Base-by-base conservation (phyloP, 2,888 invertebrate species). In the Norana najaformis region DNA sequence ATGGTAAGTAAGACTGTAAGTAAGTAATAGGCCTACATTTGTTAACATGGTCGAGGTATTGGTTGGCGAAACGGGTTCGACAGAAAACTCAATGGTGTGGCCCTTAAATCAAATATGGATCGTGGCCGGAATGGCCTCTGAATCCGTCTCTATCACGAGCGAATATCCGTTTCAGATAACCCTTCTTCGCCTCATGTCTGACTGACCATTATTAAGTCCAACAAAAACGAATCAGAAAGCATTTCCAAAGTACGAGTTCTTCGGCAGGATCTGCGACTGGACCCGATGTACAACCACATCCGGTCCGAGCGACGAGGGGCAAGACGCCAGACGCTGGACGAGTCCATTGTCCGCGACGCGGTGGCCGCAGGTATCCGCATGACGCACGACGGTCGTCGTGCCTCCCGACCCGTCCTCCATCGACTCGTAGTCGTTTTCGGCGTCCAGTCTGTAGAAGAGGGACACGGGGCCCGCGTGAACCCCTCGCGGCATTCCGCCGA, bases 381-480 rank as follows among this genome's bases (percentile, higher is more conserved):
- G 69, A 36, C 37, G 85, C 18, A 85, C 36, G 36, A 35, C 85
- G 18, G 85, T 85, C 85, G 35, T 37, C 1, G 85, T 85, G 35
- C 85, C 85, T 36, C 85, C 85, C 85, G 85, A 85, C 14, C 88
- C 88, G 37, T 88, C 38, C 34, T 88, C 88, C 88, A 88, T 88
- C 36, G 88, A 88, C 37, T 88, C 88, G 47, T 88, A 88, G 39
- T 88, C 88, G 41, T 88, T 88, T 34, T 88, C 88, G 20, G 39
- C 88, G 88, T 88, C 88, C 88, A 39, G 23, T 34, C 39, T 37
- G 88, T 88, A 47, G 47, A 41, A 34, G 88, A 47, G 37, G 23
- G 39, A 37, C 8, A 47, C 39, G 88, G 39, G 88, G 5, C 88
- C 88, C 20, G 36, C 16, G 16, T 85, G 85, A 35, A 85, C 35